These are phyloP conservation scores for Amphipyra berbera DNA, from an alignment of 2,888 invertebrate genomes.

Conservation along the genomic window DNA sequence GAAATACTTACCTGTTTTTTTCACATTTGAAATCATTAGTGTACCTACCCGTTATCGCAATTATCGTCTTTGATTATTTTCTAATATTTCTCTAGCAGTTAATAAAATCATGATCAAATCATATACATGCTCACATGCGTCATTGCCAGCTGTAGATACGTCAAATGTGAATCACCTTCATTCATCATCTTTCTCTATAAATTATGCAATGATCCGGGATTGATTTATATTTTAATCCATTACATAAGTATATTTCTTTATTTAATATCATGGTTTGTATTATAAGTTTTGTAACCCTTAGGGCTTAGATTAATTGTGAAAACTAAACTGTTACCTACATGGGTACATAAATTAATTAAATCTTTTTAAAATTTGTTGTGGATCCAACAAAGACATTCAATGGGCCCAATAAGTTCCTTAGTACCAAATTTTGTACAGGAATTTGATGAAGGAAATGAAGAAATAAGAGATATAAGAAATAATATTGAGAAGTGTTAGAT, in stretches of 20 bases:
- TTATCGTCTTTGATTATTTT: background rate
- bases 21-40: too few species aligned
- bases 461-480: constrained; percentile 20
- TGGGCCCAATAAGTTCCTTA: background rate
- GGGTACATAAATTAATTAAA: too few species aligned
- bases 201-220: background rate
- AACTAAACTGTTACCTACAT: too few species aligned
- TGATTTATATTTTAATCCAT: background rate
- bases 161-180: constrained; percentile 38
- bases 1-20: too few species aligned
- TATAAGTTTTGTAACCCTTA: background rate
- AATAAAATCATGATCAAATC: constrained; percentile 18
- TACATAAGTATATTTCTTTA: background rate
- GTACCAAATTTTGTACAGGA: constrained; percentile 1
- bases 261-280: background rate
- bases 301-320: background rate
- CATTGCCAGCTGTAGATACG: constrained; percentile 35
- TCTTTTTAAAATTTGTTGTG: too few species aligned
- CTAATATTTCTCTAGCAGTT: constrained; percentile 5
- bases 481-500: constrained; percentile 30
- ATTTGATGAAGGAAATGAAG: constrained; percentile 12
- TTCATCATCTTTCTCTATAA: constrained; percentile 12
- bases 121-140: constrained; percentile 25
- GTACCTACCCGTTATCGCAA: background rate
- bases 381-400: too few species aligned